Conservation (phyloP, 2,113 vertebrate genomes). For the Sylvicapra grimmia region DNA sequence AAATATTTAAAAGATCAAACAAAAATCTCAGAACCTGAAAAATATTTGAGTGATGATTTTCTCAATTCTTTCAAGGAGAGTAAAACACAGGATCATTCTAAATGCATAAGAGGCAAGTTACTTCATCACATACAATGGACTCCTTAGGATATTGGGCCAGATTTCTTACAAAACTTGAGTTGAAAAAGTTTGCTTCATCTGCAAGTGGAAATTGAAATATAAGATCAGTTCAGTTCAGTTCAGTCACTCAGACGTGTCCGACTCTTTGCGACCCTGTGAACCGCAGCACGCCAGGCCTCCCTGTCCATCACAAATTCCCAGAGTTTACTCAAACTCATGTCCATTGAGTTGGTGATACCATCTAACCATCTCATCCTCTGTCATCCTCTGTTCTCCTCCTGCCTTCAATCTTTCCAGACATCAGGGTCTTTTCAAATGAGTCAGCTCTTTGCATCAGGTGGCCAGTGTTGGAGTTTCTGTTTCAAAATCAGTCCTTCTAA, state of each 20-base stretch:
- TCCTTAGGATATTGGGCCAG: not conserved
- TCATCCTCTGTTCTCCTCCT: not conserved
- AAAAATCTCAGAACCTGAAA: not conserved
- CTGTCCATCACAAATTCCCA: not conserved
- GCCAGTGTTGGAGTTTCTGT: not conserved
- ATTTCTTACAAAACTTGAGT: not conserved
- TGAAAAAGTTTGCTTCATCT: not conserved
- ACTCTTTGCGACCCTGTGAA: not conserved
- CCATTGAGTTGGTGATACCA: accelerated
- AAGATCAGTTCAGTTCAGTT: not conserved
- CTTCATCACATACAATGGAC: not conserved
- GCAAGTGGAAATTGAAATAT: not conserved
- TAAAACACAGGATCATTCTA: not conserved
- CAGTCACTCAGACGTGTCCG: accelerated
- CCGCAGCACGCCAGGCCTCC: accelerated
- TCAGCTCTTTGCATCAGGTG: not conserved
- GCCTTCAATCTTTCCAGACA: not conserved
- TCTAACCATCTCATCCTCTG: not conserved
- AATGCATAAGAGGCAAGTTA: not conserved
- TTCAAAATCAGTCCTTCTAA: not conserved
- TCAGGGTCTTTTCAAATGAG: not conserved
- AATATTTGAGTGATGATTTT: not conserved
- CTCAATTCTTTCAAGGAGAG: not conserved
- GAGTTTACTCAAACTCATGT: not conserved
- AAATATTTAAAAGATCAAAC: not conserved